These are phyloP conservation scores for Xenopus petersii DNA, from an alignment of 2,797 vertebrate genomes.

Conservation along the genomic window DNA sequence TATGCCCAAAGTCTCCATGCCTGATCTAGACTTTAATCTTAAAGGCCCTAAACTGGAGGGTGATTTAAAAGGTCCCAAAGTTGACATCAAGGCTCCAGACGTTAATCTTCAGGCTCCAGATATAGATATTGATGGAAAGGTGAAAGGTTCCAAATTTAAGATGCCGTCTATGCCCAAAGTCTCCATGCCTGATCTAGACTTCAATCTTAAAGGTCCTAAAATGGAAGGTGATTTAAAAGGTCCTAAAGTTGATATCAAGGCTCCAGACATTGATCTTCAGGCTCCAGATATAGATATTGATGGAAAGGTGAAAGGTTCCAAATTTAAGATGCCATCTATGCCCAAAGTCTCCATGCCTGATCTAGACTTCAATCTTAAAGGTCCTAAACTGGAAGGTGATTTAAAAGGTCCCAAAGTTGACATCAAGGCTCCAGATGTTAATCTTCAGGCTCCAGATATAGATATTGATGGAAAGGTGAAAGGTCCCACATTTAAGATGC, in stretches of 20 bases:
- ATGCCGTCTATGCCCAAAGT: conserved; percentile 47
- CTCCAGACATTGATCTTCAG: too few relatives aligned
- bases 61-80: conserved; percentile 53
- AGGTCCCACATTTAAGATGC: conserved; percentile 54
- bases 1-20: not conserved
- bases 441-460: conserved; percentile 1
- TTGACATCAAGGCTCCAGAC: conserved; percentile 55
- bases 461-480: conserved; percentile 41
- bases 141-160: conserved; percentile 50
- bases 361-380: conserved; percentile 28
- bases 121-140: conserved; percentile 28
- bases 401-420: conserved; percentile 9
- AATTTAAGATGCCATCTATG: conserved; percentile 56
- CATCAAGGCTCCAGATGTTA: conserved; percentile 20
- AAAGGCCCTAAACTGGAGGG: conserved; percentile 40
- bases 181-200: conserved; percentile 53
- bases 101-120: conserved; percentile 37
- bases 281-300: not conserved
- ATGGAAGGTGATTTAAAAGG: too few relatives aligned
- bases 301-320: conserved; percentile 51
- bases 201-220: conserved; percentile 42
- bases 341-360: conserved; percentile 35
- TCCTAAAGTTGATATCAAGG: too few relatives aligned
- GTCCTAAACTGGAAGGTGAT: conserved; percentile 41
- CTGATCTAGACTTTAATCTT: not conserved